phyloP scores from a whole-genome alignment of 2,113 vertebrate species.

The Vulpes lagopus region DNA sequence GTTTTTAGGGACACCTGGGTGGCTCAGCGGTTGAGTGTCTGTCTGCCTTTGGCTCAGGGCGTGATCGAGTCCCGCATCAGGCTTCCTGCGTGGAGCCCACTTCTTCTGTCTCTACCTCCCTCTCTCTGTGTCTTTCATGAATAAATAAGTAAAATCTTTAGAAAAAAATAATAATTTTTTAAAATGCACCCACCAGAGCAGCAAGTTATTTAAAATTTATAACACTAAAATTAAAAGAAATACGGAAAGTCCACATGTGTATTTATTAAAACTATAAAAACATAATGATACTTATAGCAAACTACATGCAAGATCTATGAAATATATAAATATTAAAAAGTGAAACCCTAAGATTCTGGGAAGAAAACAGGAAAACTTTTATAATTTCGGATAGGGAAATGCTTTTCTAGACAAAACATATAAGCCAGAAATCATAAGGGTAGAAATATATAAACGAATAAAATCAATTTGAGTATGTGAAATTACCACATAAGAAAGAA shows the following conservation, averaged over 20 bases:
- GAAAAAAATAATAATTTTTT: background rate
- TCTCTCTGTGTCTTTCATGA: too few relatives aligned
- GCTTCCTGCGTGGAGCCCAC: too few relatives aligned
- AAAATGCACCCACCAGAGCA: background rate
- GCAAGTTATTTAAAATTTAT: conserved; percentile 5
- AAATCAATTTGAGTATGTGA: background rate
- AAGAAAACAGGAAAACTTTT: background rate
- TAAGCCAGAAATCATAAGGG: background rate
- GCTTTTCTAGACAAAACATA: background rate
- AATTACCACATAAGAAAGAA: background rate
- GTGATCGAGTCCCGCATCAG: too few relatives aligned
- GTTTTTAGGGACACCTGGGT: background rate
- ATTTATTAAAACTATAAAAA: background rate
- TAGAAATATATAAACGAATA: background rate
- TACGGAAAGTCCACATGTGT: background rate
- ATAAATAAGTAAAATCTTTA: too few relatives aligned
- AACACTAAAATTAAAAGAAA: background rate
- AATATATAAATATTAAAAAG: background rate
- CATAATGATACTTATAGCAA: background rate
- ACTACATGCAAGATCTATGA: background rate
- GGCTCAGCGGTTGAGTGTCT: too few relatives aligned
- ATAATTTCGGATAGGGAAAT: background rate
- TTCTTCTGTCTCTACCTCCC: too few relatives aligned
- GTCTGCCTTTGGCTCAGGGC: too few relatives aligned
- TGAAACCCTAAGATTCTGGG: background rate